These are phyloP conservation scores for Nothoprocta pentlandii DNA, from an alignment of 2,113 vertebrate genomes.

Conservation along the genomic window DNA sequence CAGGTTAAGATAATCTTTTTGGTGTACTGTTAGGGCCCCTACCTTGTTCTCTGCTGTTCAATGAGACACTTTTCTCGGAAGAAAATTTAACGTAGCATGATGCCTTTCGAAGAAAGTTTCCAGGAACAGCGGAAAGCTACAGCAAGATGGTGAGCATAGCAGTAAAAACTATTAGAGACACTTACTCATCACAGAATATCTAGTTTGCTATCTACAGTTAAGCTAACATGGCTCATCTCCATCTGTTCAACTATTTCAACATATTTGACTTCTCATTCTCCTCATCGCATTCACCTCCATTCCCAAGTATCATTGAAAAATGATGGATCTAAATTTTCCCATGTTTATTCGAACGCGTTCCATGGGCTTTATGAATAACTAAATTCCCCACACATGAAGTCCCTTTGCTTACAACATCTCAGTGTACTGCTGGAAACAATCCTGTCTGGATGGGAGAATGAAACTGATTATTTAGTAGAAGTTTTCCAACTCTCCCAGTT, in stretches of 20 bases:
- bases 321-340: not conserved
- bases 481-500: conserved; percentile 44
- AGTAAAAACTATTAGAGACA: not conserved
- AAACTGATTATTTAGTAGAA: conserved; percentile 54
- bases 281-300: not conserved
- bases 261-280: not conserved
- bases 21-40: not conserved
- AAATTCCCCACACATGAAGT: conserved; percentile 26
- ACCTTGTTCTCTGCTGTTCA: not conserved
- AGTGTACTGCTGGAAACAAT: conserved; percentile 42
- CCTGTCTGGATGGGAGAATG: conserved; percentile 31
- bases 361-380: conserved; percentile 25
- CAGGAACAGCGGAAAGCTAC: not conserved
- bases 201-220: not conserved
- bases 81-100: not conserved
- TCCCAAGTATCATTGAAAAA: conserved; percentile 7
- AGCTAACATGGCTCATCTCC: not conserved
- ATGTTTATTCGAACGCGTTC: not conserved
- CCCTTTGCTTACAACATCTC: conserved; percentile 39
- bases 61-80: not conserved
- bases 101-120: not conserved
- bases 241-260: not conserved
- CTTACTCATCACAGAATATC: not conserved
- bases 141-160: not conserved
- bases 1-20: not conserved